phyloP scores from a whole-genome alignment of 2,797 vertebrate genomes.

The Scomberomorus guttatus region DNA sequence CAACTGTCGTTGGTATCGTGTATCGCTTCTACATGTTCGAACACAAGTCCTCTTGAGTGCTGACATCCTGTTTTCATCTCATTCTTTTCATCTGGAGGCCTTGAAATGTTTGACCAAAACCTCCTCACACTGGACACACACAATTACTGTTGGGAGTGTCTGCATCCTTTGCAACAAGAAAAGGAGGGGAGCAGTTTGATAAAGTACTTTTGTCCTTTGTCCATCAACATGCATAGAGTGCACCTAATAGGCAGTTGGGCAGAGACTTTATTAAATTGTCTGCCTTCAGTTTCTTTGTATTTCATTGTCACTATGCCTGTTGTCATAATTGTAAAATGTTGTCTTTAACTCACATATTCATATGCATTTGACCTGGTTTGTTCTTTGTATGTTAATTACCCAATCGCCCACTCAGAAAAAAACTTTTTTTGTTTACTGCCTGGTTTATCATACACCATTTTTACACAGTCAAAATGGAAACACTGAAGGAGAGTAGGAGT shows the following conservation, averaged over 20 bases:
- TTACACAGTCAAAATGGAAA: not conserved
- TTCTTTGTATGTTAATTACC: conserved; percentile 21
- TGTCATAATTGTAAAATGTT: conserved; percentile 47
- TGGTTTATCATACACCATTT: conserved; percentile 1
- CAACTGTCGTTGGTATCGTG: conserved; percentile 87
- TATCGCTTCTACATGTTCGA: conserved; percentile 92
- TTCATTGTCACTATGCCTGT: conserved; percentile 52
- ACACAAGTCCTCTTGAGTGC: conserved; percentile 87
- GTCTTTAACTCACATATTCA: conserved; percentile 52
- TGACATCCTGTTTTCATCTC: conserved; percentile 32
- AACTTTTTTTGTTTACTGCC: not conserved
- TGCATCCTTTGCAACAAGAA: conserved; percentile 47
- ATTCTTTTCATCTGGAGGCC: conserved; percentile 78
- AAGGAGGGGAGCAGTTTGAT: conserved; percentile 50
- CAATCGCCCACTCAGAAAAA: conserved; percentile 5
- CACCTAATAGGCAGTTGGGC: conserved; percentile 42
- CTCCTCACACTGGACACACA: conserved; percentile 53
- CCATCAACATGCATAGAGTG: conserved; percentile 30
- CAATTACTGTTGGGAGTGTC: conserved; percentile 29
- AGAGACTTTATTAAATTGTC: conserved; percentile 57
- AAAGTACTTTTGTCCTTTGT: conserved; percentile 41
- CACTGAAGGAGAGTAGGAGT: not conserved
- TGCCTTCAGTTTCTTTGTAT: conserved; percentile 57
- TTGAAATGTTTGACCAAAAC: conserved; percentile 80
- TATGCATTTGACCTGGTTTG: conserved; percentile 56